A percentile compares a stretch with the other conserved stretches of the same genome.
Conservation (phyloP, 2,888 invertebrate species). For the Aromia moschata region DNA sequence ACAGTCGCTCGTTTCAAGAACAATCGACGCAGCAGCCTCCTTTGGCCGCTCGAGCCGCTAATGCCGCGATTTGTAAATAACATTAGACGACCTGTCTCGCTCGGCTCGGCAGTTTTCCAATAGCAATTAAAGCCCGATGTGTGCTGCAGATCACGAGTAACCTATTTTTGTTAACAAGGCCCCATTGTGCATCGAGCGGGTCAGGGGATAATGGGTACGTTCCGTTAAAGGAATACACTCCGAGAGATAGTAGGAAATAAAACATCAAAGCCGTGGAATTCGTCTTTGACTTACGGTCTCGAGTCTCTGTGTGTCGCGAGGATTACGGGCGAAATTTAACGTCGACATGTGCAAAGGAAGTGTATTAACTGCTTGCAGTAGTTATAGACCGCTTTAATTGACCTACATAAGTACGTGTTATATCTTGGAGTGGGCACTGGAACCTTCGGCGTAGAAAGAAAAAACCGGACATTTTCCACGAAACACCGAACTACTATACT, state of each 20-base stretch:
- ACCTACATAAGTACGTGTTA: too few relatives aligned
- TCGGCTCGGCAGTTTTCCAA: conserved; percentile 33
- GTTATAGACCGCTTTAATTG: too few relatives aligned
- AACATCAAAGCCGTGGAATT: conserved; percentile 29
- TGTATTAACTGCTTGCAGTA: too few relatives aligned
- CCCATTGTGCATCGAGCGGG: conserved; percentile 29
- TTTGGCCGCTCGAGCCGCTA: conserved; percentile 27
- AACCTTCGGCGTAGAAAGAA: too few relatives aligned
- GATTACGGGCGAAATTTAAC: too few relatives aligned
- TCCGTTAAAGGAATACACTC: conserved; percentile 5
- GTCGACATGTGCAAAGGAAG: too few relatives aligned
- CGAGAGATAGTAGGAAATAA: conserved; percentile 2
- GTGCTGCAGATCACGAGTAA: conserved; percentile 9
- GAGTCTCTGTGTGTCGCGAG: too few relatives aligned
- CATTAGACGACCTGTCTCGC: conserved; percentile 28
- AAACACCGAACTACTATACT: too few relatives aligned
- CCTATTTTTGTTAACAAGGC: conserved; percentile 30
- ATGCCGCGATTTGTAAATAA: conserved; percentile 34
- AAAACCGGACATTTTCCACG: too few relatives aligned
- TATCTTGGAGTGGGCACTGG: too few relatives aligned
- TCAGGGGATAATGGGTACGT: conserved; percentile 31
- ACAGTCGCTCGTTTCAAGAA: conserved; percentile 40
- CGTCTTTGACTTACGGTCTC: conserved; percentile 31
- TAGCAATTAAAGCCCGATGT: conserved; percentile 28
- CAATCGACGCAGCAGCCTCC: conserved; percentile 41